These are phyloP conservation scores for Eristalinus aeneus DNA, from an alignment of 2,888 invertebrate genomes.

Conservation along the genomic window DNA sequence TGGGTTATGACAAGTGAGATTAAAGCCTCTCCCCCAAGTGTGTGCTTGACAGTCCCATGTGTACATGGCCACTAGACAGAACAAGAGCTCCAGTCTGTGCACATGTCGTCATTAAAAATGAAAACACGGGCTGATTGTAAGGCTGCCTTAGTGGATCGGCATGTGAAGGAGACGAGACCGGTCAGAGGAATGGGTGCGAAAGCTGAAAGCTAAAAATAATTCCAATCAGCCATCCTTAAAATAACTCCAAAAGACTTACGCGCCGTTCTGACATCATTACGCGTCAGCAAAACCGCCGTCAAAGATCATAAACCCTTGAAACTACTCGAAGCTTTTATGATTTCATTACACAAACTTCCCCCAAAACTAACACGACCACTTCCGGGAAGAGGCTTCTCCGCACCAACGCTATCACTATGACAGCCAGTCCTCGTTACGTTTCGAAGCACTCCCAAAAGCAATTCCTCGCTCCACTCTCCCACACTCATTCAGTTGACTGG, in stretches of 20 bases:
- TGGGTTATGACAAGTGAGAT: neutral
- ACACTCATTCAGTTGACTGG: neutral
- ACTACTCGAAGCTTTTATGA: neutral
- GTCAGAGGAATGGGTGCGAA: too few relatives aligned
- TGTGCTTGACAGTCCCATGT: neutral
- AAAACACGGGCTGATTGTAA: neutral
- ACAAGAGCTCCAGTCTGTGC: neutral
- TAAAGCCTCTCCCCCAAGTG: neutral
- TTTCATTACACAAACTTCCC: neutral
- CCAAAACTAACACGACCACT: neutral
- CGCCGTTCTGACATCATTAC: neutral
- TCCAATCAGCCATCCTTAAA: too few relatives aligned
- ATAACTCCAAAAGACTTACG: too few relatives aligned
- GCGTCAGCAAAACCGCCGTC: neutral
- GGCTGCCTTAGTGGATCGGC: too few relatives aligned
- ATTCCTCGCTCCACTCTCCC: neutral
- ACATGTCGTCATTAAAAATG: neutral
- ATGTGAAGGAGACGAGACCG: too few relatives aligned
- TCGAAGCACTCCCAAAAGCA: neutral
- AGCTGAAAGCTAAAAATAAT: too few relatives aligned
- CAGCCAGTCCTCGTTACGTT: neutral
- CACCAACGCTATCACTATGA: neutral
- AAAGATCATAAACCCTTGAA: neutral
- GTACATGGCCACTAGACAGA: neutral
- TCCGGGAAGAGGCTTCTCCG: neutral